Evolutionary conservation across 2,888 invertebrate species (phyloP), one percentile per base, ranked within the genome.

Genomic region (Eupithecia abbreviata): DNA sequence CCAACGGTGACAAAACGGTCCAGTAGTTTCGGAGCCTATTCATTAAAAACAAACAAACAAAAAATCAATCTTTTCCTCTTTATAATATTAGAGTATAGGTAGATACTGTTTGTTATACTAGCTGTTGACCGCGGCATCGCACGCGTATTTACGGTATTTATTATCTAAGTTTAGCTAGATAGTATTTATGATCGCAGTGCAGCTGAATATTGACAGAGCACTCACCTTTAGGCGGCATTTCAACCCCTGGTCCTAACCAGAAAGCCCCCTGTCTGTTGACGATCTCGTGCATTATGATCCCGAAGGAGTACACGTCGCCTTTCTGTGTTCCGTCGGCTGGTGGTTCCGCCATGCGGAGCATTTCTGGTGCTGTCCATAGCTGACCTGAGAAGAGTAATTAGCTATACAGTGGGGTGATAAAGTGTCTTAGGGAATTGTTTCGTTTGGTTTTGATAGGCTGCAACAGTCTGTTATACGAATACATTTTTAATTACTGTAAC

Each of bases 221-320:
- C 82, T 79, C 91, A 98, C 98, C 97, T 96, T 96, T 96, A 13
- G 97, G 97, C 12, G 96, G 92, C 87, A 96, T 94, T 76, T 96
- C 95, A 75, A 92, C 88, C 62, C 95, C 95, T 55, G 96, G 96
- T 79, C 96, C 97, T 72, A 98, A 94, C 95, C 97, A 98, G 90
- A 98, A 99, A 0, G 97, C 97, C 45, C 99, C 99, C 91, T 98
- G 97, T 73, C 99, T 95, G 82, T 97, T 96, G 77, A 98, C 97
- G 84, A 99, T 98, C 93, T 99, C 99, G 88, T 99, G 98, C 87
- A 98, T 97, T 85, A 99, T 98, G 85, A 99, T 98, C 15, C 97
- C 98, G 89, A 99, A 99, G 66, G 98, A 98, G 91, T 99, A 99
- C n/a, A 99, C 97, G 88, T 99, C 99, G 42, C 98, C 99, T 90